Evolutionary conservation across 2,888 invertebrate species (phyloP).

Genomic region (Morinoia aosen): DNA sequence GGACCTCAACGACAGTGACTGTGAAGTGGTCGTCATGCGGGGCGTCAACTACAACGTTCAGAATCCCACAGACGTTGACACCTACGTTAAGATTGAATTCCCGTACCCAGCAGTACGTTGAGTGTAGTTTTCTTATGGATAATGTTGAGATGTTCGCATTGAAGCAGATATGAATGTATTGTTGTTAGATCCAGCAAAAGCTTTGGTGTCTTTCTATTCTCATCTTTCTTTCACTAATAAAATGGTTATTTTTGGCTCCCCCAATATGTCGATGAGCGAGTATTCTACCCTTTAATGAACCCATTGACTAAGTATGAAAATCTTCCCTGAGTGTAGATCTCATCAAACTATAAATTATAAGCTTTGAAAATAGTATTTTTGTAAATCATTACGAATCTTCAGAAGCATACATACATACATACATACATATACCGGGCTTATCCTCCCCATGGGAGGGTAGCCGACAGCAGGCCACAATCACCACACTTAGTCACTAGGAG

Average conservation of each 20-base stretch:
- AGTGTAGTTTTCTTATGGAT: neutral
- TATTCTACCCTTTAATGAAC: neutral
- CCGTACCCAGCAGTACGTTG: constrained; percentile 85
- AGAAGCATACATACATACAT: too few relatives aligned
- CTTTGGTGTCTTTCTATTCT: neutral
- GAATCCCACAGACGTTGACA: constrained; percentile 89
- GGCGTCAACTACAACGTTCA: constrained; percentile 89
- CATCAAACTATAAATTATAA: too few relatives aligned
- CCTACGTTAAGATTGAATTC: constrained; percentile 93
- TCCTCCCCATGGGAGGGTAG: too few relatives aligned
- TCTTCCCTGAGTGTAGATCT: neutral
- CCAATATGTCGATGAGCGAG: neutral
- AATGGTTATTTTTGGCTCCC: neutral
- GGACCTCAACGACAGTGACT: constrained; percentile 91
- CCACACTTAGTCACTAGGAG: too few relatives aligned
- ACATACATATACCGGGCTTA: too few relatives aligned
- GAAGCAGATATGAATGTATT: neutral
- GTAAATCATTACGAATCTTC: too few relatives aligned
- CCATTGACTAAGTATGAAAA: neutral
- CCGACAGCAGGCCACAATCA: too few relatives aligned
- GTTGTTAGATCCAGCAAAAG: neutral
- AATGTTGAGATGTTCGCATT: neutral
- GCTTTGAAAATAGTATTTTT: too few relatives aligned
- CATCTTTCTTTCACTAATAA: neutral
- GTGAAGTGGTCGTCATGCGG: constrained; percentile 87